Base-by-base conservation (phyloP, 1,140 invertebrate genomes). In the Drosophila sucinea region DNA sequence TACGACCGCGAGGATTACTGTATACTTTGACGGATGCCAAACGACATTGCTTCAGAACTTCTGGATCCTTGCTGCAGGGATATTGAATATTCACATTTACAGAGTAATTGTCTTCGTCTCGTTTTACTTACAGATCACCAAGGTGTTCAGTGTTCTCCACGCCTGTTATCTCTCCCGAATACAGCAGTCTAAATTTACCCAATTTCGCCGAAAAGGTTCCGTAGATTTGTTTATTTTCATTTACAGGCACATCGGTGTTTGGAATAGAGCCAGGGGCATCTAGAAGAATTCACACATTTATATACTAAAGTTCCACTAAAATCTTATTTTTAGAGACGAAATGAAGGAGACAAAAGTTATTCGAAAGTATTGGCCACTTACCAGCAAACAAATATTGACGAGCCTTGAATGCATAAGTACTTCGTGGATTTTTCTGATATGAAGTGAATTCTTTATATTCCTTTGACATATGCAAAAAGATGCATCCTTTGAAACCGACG, bases 151-250 rank as follows among this genome's bases (percentile, higher is more conserved):
- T 60, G 10, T 77, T 77, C 5, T 33, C n/a, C 8, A 75, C 10
- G 0, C 74, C 74, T 7, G 8, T 30, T 7, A 77, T 10, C 44
- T 70, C 72, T 1, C 23, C 29, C 7, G 74, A 40, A 27, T 77
- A 77, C 1, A 77, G n/a, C 29, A 77, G 23, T 4, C 67, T 38
- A 10, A 76, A 40, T 3, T 56, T 23, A 6, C 58, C 73, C 25
- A 77, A 1, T 10, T 17, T 61, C 4, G 75, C 75, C 0, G 72
- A 17, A 27, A 77, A 70, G 2, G 40, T 57, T 17, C 67, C 75
- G 10, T 66, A 70, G 1, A 54, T 8, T 44, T 70, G 67, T 2
- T 11, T 10, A 4, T 55, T 61, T 5, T 41, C n/a, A 71, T 77
- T 51, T 6, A 77, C 23, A 1, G 51, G 25, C 0, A 7, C 2